Conservation (phyloP, 1,140 invertebrate species). For the Drosophila trapezifrons region DNA sequence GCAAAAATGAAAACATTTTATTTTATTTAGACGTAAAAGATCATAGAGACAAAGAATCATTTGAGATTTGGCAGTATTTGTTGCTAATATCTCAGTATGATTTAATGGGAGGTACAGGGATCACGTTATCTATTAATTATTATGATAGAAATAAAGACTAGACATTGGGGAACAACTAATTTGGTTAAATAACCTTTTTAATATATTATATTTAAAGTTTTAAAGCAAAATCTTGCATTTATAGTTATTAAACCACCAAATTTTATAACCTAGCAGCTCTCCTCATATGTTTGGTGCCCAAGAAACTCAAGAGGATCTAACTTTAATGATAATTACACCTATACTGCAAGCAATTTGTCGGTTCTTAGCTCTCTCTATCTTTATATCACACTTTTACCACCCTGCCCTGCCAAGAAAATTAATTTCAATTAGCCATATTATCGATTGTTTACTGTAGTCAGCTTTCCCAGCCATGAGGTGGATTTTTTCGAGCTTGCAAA, state of each 20-base stretch:
- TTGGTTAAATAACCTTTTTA: neutral
- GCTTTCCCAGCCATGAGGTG: slow-evolving; percentile 28
- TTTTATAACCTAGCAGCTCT: too few species aligned
- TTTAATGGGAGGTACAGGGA: slow-evolving; percentile 22
- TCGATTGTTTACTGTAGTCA: slow-evolving; percentile 54
- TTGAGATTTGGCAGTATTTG: slow-evolving; percentile 5
- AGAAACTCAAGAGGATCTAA: too few species aligned
- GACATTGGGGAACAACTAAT: neutral
- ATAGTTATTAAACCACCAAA: too few species aligned
- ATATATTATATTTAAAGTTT: too few species aligned
- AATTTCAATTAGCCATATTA: slow-evolving; percentile 42
- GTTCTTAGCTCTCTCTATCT: neutral
- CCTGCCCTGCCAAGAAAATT: neutral
- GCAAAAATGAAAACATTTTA: slow-evolving; percentile 30
- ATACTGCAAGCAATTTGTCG: neutral
- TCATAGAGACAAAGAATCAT: slow-evolving; percentile 23
- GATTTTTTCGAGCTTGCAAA: slow-evolving; percentile 47
- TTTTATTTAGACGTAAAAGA: slow-evolving; percentile 10
- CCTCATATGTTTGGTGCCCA: too few species aligned
- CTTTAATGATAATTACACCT: neutral
- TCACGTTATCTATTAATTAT: neutral
- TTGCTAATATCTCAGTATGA: slow-evolving; percentile 24
- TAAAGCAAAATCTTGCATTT: neutral
- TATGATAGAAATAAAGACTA: too few species aligned
- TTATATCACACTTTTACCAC: neutral